Conservation (phyloP, 2,797 vertebrate genomes). For the Sphenodon punctatus region DNA sequence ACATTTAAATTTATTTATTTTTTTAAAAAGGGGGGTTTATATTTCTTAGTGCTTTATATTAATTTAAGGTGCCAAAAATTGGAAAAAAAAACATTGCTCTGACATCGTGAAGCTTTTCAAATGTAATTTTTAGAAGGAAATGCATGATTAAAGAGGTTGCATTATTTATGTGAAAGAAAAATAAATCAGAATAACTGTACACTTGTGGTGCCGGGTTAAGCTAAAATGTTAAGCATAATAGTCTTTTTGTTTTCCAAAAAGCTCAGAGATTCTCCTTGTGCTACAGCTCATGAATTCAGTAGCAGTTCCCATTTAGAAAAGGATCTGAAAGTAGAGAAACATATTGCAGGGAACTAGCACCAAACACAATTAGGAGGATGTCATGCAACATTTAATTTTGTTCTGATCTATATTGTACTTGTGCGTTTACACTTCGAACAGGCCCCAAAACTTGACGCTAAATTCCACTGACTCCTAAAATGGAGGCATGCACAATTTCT, state of each 20-base stretch:
- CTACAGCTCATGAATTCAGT: background rate
- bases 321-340: background rate
- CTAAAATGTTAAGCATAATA: constrained; percentile 41
- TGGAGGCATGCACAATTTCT: background rate
- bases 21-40: constrained; percentile 17
- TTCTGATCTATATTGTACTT: background rate
- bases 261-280: background rate
- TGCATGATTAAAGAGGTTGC: constrained; percentile 62
- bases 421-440: background rate
- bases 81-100: constrained; percentile 37
- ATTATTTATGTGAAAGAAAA: constrained; percentile 74
- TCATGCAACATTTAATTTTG: background rate
- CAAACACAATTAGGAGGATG: too few relatives aligned
- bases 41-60: constrained; percentile 34
- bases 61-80: constrained; percentile 59
- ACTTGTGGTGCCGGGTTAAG: constrained; percentile 8
- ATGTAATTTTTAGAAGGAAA: constrained; percentile 33
- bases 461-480: background rate
- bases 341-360: background rate
- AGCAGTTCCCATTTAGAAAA: background rate
- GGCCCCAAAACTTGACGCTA: background rate
- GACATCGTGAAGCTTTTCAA: constrained; percentile 55
- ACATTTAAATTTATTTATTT: background rate
- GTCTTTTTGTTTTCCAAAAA: constrained; percentile 28
- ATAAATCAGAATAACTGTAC: constrained; percentile 61